These are phyloP conservation scores for Danionella dracula DNA, from an alignment of 2,797 vertebrate species.

Conservation along the genomic window DNA sequence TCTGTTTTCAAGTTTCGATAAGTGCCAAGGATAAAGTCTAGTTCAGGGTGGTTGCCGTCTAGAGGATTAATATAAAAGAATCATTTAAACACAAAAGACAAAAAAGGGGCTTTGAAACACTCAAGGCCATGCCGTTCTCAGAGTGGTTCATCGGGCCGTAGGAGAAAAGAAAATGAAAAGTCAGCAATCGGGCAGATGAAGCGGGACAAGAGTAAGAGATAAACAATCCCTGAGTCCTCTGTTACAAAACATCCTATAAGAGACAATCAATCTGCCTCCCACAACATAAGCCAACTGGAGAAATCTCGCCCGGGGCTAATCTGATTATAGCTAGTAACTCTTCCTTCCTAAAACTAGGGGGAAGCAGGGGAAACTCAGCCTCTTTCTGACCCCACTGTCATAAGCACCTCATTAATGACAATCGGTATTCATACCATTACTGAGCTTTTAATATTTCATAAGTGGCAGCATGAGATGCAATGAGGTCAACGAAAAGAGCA, in stretches of 20 bases:
- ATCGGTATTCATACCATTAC: conserved; percentile 47
- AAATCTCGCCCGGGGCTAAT: conserved; percentile 11
- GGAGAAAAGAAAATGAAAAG: conserved; percentile 17
- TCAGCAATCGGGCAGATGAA: conserved; percentile 2
- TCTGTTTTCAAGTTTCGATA: conserved; percentile 41
- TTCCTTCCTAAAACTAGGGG: conserved; percentile 44
- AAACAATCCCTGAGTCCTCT: conserved; percentile 16
- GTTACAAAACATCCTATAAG: conserved; percentile 25
- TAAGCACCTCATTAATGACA: conserved; percentile 43
- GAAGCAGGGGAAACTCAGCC: conserved; percentile 39
- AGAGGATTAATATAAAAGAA: conserved; percentile 58
- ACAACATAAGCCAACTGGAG: conserved; percentile 7
- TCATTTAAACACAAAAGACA: conserved; percentile 44
- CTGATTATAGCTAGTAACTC: conserved; percentile 41
- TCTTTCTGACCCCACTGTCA: conserved; percentile 44
- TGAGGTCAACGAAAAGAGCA: neutral
- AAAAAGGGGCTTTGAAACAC: conserved; percentile 50
- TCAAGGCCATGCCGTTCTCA: conserved; percentile 28
- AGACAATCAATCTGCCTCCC: conserved; percentile 27
- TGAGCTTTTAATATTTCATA: conserved; percentile 49
- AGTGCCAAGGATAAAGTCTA: conserved; percentile 47
- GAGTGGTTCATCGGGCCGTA: neutral
- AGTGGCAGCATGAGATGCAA: neutral
- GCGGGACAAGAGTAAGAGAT: conserved; percentile 1
- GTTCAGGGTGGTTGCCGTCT: conserved; percentile 45